phyloP scores from a whole-genome alignment of 2,888 invertebrate genomes.

The Drosophila neoperkinsi region DNA sequence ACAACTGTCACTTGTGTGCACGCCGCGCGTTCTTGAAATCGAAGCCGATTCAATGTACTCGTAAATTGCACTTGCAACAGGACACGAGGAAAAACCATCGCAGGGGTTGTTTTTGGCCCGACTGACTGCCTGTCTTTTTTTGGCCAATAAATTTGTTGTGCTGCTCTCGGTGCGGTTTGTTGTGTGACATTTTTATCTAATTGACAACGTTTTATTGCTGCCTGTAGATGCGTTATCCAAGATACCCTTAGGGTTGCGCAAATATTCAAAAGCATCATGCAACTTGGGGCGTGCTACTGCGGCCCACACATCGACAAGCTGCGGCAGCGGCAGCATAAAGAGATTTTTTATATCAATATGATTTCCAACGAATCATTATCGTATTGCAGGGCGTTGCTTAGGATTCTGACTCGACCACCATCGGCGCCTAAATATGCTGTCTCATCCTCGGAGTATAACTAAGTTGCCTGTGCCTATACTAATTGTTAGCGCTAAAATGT shows the following conservation, averaged over 20 bases:
- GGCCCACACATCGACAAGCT: slow-evolving; percentile 51
- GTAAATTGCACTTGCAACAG: slow-evolving; percentile 72
- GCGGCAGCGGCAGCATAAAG: slow-evolving; percentile 17
- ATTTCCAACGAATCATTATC: slow-evolving; percentile 70
- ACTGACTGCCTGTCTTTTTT: slow-evolving; percentile 24
- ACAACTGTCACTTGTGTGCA: slow-evolving; percentile 68
- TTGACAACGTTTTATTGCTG: slow-evolving; percentile 79
- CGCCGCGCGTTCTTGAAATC: slow-evolving; percentile 27
- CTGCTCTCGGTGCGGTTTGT: slow-evolving; percentile 75
- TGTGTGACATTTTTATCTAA: slow-evolving; percentile 85
- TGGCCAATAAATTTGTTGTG: slow-evolving; percentile 76
- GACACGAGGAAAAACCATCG: slow-evolving; percentile 32
- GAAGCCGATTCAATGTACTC: slow-evolving; percentile 54
- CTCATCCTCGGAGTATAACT: slow-evolving; percentile 66
- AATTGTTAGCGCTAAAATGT: slow-evolving; percentile 74
- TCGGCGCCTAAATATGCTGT: slow-evolving; percentile 38
- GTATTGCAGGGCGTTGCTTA: slow-evolving; percentile 37
- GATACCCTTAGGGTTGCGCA: slow-evolving; percentile 44
- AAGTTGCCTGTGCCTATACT: slow-evolving; percentile 52
- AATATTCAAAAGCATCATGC: slow-evolving; percentile 33
- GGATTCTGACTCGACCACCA: slow-evolving; percentile 55
- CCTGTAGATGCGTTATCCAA: slow-evolving; percentile 34
- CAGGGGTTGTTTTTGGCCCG: slow-evolving; percentile 32
- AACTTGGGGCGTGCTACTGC: slow-evolving; percentile 76
- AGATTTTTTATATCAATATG: slow-evolving; percentile 41